These are phyloP conservation scores for Protobothrops mucrosquamatus DNA, from an alignment of 2,113 vertebrate species.

Conservation along the genomic window DNA sequence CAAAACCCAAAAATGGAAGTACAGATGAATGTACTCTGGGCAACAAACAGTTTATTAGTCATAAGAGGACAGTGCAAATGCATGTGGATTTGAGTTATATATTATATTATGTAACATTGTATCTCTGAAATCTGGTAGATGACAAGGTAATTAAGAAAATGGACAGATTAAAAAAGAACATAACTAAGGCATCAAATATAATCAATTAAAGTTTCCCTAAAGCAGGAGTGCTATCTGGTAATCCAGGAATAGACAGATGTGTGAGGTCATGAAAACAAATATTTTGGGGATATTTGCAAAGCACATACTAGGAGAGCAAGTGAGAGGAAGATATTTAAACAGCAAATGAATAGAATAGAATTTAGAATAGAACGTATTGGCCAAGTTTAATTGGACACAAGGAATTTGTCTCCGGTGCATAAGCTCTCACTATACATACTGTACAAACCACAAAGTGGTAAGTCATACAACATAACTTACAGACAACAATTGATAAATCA, in stretches of 20 bases:
- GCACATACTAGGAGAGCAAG: not conserved
- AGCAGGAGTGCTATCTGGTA: not conserved
- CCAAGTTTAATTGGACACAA: too few relatives aligned
- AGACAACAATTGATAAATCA: too few relatives aligned
- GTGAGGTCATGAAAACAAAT: not conserved
- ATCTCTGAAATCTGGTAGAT: not conserved
- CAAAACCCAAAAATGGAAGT: not conserved
- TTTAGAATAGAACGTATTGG: too few relatives aligned
- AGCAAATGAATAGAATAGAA: not conserved
- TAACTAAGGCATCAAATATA: not conserved
- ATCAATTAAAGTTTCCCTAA: not conserved
- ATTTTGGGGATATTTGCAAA: not conserved
- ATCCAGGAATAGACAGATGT: not conserved
- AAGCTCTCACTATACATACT: too few relatives aligned
- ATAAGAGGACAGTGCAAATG: not conserved
- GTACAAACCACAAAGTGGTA: too few relatives aligned
- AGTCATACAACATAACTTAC: too few relatives aligned
- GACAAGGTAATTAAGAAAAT: not conserved
- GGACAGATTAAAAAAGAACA: not conserved
- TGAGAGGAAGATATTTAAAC: not conserved
- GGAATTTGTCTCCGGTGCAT: too few relatives aligned
- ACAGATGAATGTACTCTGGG: not conserved
- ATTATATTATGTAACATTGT: not conserved
- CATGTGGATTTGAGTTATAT: not conserved
- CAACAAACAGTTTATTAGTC: not conserved